Evolutionary conservation across 1,140 invertebrate genomes (phyloP), one percentile per base, ranked within the genome.

Genomic region (Drosophila sturtevanti): DNA sequence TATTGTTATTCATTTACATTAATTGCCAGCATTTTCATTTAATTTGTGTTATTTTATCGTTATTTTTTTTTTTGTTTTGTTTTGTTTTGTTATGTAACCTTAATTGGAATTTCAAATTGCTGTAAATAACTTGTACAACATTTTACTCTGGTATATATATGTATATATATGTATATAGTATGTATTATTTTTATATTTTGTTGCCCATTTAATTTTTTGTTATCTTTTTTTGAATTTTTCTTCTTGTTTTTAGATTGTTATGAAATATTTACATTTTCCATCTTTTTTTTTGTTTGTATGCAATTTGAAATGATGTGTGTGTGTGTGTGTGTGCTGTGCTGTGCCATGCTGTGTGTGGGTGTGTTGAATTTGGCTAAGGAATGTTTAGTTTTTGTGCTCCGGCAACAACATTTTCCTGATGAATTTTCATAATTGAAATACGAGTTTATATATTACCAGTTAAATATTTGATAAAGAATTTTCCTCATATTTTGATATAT

Each of bases 91-190:
- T 75, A 44, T 65, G n/a, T 24, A 18, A 14, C 12, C 65, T 62
- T 76, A 76, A 76, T 76, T 76, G 52, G 35, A 68, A 48, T 68
- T 74, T 68, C 14, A 75, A 74, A 62, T 52, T 63, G 2, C n/a
- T 38, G 58, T 27, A 63, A 64, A 63, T 48, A 48, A 48, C 41
- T 48, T 48, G 41, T 21, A 48, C 41, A 21, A 48, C 16, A 48
- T 21, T 48, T 48, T 10, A 11, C 9, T 18, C 16, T 18, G 14
- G 5, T 21, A 48, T 48, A 2, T 18, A 68, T 75, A 68, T 66
- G 24, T 73, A 38, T 61, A n/a, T 14, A 31, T 37, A n/a, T n/a
- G 5, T 21, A 48, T 48, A 2, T 18, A 68, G 24, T 73, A 38
- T 61, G 11, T 14, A 31, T 37, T 21, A 22, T 14, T 6, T 16